Evolutionary conservation across 2,888 invertebrate species (phyloP).

Genomic region (Megaustenia siamemsis): DNA sequence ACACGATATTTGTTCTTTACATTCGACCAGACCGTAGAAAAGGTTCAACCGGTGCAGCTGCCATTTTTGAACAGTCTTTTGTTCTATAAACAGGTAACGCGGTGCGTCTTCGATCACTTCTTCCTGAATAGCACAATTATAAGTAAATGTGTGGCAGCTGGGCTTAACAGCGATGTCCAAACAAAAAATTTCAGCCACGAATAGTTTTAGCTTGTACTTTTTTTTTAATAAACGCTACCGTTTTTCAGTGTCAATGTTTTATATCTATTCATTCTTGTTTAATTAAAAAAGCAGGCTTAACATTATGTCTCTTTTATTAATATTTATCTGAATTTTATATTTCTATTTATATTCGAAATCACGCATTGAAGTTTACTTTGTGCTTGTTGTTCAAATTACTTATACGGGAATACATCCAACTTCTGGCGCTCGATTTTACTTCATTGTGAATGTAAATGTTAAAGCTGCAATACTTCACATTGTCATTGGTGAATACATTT

Average conservation of each 20-base stretch:
- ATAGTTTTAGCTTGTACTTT: background rate
- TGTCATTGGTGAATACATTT: too few relatives aligned
- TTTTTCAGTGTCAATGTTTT: constrained; percentile 16
- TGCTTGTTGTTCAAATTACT: too few relatives aligned
- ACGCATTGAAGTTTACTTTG: too few relatives aligned
- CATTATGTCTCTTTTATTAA: background rate
- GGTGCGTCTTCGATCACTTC: constrained; percentile 25
- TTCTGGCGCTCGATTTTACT: too few relatives aligned
- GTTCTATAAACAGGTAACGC: background rate
- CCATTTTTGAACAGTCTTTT: background rate
- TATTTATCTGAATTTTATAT: too few relatives aligned
- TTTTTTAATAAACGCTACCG: background rate
- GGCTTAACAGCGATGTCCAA: background rate
- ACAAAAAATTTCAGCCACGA: constrained; percentile 8
- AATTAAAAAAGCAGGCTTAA: background rate
- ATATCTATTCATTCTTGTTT: background rate
- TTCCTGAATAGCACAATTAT: background rate
- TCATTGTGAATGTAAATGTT: too few relatives aligned
- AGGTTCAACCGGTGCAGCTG: constrained; percentile 9
- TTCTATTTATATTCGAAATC: too few relatives aligned
- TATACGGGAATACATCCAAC: too few relatives aligned
- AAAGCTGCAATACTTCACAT: too few relatives aligned
- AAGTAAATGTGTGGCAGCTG: constrained; percentile 8
- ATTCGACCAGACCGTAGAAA: background rate
- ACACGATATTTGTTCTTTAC: background rate